Conservation (phyloP, 2,888 invertebrate genomes). For the Pseudococcus viburni region DNA sequence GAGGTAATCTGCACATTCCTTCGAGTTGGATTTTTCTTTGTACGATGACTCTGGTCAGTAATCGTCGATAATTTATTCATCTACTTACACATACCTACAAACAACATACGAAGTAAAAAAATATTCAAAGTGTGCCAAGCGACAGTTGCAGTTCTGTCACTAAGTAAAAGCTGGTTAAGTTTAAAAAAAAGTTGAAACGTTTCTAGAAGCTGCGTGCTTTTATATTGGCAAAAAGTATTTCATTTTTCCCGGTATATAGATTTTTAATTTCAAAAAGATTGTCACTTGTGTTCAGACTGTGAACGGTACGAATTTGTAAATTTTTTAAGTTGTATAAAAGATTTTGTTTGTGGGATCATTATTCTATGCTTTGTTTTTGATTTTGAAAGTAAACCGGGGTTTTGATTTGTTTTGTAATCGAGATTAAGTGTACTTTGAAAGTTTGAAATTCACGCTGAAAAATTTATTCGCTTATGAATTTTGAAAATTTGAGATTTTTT, state of each 20-base stretch:
- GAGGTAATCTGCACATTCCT: conserved; percentile 32
- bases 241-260: background rate
- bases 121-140: conserved; percentile 38
- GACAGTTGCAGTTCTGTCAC: conserved; percentile 65
- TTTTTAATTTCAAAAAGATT: conserved; percentile 4
- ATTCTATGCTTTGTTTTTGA: background rate
- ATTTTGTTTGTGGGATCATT: conserved; percentile 31
- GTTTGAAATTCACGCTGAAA: background rate
- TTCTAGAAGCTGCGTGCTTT: conserved; percentile 15
- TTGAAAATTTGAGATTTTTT: conserved; percentile 11
- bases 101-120: conserved; percentile 1
- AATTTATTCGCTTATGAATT: conserved; percentile 19
- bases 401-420: background rate
- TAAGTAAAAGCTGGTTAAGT: conserved; percentile 63
- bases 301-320: conserved; percentile 48
- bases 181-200: conserved; percentile 34
- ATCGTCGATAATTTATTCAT: background rate
- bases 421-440: background rate
- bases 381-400: background rate
- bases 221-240: background rate
- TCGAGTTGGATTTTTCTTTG: background rate
- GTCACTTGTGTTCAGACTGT: conserved; percentile 30
- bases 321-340: conserved; percentile 9
- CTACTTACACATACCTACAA: background rate
- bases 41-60: background rate